Conservation (phyloP, 2,888 invertebrate species). For the Sinopyrophorus schimmeli region DNA sequence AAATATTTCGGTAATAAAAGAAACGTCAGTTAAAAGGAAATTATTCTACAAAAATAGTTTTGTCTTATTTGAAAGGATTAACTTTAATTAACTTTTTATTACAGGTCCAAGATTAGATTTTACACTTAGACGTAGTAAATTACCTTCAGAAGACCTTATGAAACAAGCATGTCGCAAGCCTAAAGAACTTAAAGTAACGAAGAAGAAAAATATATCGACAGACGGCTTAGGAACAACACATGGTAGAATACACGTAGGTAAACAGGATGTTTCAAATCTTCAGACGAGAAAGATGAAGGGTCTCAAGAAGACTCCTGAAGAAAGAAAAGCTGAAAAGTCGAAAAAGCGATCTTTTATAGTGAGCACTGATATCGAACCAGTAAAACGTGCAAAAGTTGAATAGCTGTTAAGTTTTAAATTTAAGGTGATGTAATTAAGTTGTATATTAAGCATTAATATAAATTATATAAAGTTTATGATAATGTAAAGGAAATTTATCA, state of each 20-base stretch:
- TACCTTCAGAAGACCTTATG: conserved; percentile 88
- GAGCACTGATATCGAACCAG: background rate
- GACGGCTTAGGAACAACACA: conserved; percentile 88
- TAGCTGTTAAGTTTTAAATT: conserved; percentile 7
- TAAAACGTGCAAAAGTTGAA: conserved; percentile 18
- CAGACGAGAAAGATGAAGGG: conserved; percentile 94
- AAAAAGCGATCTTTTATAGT: conserved; percentile 11
- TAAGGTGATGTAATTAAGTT: conserved; percentile 3
- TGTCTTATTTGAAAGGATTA: too few species aligned
- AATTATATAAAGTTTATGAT: conserved; percentile 6
- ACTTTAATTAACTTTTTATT: conserved; percentile 39
- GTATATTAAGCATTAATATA: conserved; percentile 3
- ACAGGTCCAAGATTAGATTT: conserved; percentile 88
- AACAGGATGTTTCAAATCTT: conserved; percentile 80
- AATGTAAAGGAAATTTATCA: too few species aligned
- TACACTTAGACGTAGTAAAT: conserved; percentile 78
- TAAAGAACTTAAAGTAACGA: conserved; percentile 73
- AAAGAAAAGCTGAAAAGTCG: conserved; percentile 62
- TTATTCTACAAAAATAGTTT: too few species aligned
- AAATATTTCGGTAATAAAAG: too few species aligned
- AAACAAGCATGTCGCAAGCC: conserved; percentile 82
- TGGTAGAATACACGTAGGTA: conserved; percentile 91
- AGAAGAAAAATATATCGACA: conserved; percentile 87
- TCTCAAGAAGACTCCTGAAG: conserved; percentile 72
- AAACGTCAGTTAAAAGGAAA: too few species aligned